Base-by-base conservation (phyloP, 2,113 vertebrate genomes). In the Carassius gibelio region DNA sequence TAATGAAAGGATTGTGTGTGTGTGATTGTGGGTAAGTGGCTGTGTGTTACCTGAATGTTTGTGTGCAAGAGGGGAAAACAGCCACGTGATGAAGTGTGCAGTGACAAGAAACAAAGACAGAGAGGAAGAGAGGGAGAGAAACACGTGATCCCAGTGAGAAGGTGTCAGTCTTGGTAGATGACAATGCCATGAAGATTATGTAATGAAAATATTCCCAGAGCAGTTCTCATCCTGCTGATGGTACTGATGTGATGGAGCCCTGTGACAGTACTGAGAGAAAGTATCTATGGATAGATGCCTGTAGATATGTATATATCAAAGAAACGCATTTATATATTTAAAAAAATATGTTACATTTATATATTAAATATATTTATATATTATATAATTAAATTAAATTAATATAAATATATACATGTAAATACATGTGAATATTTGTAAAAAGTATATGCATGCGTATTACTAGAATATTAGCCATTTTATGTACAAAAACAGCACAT, bases 131-230 rank as follows among this genome's bases (percentile, higher is more conserved):
- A 19, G 17, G 26, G 26, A 75, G 68, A 66, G 82, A 79, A 23
- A 84, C 66, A 75, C 69, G 14, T 34, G 77, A 81, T 64, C 42
- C 23, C 45, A 59, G 45, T 59, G 82, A 84, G 55, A 30, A 57
- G 57, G 45, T 48, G 90, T 89, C 84, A 88, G 85, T 82, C 62
- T 85, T 71, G 77, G 78, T 89, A 87, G 84, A 90, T 90, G 88
- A 76, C 80, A 59, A 59, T 89, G 88, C 90, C 88, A 89, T 72
- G 90, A 87, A 90, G 66, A 92, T 88, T 85, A 86, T 86, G 84
- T 91, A 91, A 93, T 92, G 88, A 92, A 93, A 92, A 72, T 19
- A 77, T 89, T 91, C 90, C 91, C 91, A 88, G 88, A 88, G 86
- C 88, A 87, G 85, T 90, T 84, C 88, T 90, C 83, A 36, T 68